Evolutionary conservation across 2,797 vertebrate species (phyloP), one percentile per base, ranked within the genome.

Genomic region (Coregonus suidteri): DNA sequence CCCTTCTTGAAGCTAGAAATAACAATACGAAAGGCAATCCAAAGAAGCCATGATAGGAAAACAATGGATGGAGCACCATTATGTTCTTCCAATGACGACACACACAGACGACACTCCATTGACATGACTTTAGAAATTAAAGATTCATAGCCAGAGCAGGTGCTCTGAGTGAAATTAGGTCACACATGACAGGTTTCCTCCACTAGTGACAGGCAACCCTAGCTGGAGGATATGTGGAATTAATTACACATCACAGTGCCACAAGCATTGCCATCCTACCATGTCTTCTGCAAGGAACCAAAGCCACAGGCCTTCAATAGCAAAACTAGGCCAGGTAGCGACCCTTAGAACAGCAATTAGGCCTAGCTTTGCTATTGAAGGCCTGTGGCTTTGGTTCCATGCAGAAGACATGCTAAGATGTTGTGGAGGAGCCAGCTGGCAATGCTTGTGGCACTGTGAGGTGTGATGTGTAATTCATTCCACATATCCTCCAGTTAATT

Each of bases 131-230:
- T 41, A 71, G 15, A 52, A 62, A 84, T 84, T 67, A 78, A 85
- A 84, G 25, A 82, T 81, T 4, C 75, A 82, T 82, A 11, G 83
- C 41, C 64, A 73, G 66, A 71, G 67, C 13, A 53, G 78, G 62
- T 18, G 41, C 34, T 75, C 69, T 75, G 67, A 14, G n/a, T 79
- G 59, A 82, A 87, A 86, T 67, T 25, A 77, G 79, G 84, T 73
- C 79, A 84, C 74, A 81, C 37, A 13, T 56, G 34, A 77, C 69
- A 76, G n/a, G 31, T 71, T 77, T 9, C 9, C 73, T 59, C 65
- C 54, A 5, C 20, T 73, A 66, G 65, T 71, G 51, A 83, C 18
- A 31, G 70, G 51, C 25, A 54, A 15, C 11, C 51, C 4, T 54
- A 64, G 16, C 66, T 68, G 13, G 1, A 47, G 64, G 1, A 47